Evolutionary conservation across 1,140 invertebrate species (phyloP), one percentile per base, ranked within the genome.

Genomic region (Papilio machaon): DNA sequence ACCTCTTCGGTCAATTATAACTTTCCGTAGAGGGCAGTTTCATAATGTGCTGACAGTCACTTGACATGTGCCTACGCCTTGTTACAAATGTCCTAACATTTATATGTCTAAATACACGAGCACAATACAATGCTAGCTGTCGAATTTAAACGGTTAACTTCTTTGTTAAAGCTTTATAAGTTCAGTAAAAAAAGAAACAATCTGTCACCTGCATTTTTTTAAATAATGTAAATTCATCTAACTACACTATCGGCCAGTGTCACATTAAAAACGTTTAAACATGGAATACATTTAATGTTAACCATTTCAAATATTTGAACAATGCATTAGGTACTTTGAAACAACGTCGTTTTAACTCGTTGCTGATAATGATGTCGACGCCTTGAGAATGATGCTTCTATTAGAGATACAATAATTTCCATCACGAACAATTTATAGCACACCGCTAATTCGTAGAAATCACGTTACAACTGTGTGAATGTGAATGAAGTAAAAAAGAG

Each of bases 331-430:
- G n/a, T n/a, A 35, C 49, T 30, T 30, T 76, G 19, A 35, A 75
- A 75, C 49, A 49, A 47, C 46, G 47, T n/a, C 30, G 52, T 77
- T 77, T 30, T 77, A 77, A 77, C 49, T 35, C 30, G 49, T n/a
- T 67, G 7, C 13, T 46, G 38, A 79, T 67, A 79, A 79, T 79
- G 77, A 79, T 67, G 58, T 79, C 35, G 38, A 82, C 81, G 74
- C 82, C 73, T 82, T 82, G 54, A 75, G 90, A 89, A 91, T 92
- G 91, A 92, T 92, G 84, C 85, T 84, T 89, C 87, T 91, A 92
- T 92, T 92, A 92, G 90, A 89, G 77, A 79, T 77, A 80, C 86
- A 89, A 91, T 91, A 89, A 91, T 91, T 88, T 86, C 88, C 88
- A 90, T 90, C 89, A 87, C 88, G 86, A 86, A 87, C 83, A 83